These are phyloP conservation scores for Phyto melanocephala DNA, from an alignment of 2,888 invertebrate genomes.

Conservation along the genomic window DNA sequence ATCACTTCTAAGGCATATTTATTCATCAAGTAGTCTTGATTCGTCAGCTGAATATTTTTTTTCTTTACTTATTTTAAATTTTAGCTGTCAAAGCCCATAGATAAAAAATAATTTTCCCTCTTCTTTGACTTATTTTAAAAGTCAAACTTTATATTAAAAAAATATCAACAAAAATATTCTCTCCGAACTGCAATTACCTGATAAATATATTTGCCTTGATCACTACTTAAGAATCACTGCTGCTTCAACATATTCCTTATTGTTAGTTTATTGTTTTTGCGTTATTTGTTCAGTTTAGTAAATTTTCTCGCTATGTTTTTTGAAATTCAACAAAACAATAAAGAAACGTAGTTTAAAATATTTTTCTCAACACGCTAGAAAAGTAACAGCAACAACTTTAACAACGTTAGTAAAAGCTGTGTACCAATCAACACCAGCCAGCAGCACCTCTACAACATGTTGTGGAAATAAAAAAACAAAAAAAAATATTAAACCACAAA, in stretches of 20 bases:
- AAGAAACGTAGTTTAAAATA: slow-evolving; percentile 27
- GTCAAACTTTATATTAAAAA: too few relatives aligned
- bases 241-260: background rate
- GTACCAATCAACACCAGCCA: background rate
- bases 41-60: too few relatives aligned
- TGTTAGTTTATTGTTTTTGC: background rate
- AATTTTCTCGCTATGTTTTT: slow-evolving; percentile 1
- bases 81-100: too few relatives aligned
- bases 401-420: background rate
- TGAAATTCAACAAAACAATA: background rate
- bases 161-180: too few relatives aligned
- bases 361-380: slow-evolving; percentile 53
- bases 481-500: background rate
- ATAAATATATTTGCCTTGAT: too few relatives aligned
- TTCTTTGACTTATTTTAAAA: too few relatives aligned
- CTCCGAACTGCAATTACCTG: too few relatives aligned
- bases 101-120: too few relatives aligned
- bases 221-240: background rate
- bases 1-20: too few relatives aligned
- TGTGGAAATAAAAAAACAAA: background rate
- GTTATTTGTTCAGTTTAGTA: slow-evolving; percentile 7
- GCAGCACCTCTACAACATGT: background rate
- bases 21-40: too few relatives aligned
- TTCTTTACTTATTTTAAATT: too few relatives aligned
- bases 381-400: slow-evolving; percentile 2